Conservation (phyloP, 2,888 invertebrate genomes). For the Volucella zonaria region DNA sequence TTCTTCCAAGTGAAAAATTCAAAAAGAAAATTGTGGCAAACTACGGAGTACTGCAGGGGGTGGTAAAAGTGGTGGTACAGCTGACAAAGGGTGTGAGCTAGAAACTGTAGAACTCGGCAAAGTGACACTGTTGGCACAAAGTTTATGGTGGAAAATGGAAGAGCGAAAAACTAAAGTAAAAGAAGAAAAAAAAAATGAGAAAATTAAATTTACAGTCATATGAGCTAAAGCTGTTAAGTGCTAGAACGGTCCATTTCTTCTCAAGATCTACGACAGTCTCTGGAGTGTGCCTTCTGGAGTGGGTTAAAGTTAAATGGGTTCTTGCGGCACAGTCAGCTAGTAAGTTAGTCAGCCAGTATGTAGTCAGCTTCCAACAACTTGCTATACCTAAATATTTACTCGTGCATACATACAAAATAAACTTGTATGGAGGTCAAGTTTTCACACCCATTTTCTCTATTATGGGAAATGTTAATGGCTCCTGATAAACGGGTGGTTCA, state of each 20-base stretch:
- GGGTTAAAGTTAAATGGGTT: conserved; percentile 55
- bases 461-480: conserved; percentile 54
- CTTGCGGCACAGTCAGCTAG: conserved; percentile 2
- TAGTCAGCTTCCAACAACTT: too few species aligned
- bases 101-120: conserved; percentile 34
- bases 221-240: conserved; percentile 76
- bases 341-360: not conserved
- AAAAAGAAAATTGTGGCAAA: conserved; percentile 54
- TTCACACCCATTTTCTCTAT: conserved; percentile 42
- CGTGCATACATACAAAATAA: not conserved
- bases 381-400: not conserved
- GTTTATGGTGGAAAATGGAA: conserved; percentile 49
- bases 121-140: conserved; percentile 63
- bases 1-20: conserved; percentile 65
- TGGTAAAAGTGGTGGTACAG: not conserved
- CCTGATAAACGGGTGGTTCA: conserved; percentile 43
- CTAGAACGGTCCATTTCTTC: conserved; percentile 75
- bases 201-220: conserved; percentile 75
- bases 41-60: conserved; percentile 25
- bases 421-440: conserved; percentile 33
- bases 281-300: conserved; percentile 19
- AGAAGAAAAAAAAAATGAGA: conserved; percentile 55
- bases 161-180: conserved; percentile 28
- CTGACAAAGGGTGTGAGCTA: not conserved
- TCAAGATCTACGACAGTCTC: conserved; percentile 67